A percentile compares a stretch with the other conserved stretches of the same genome.
phyloP scores from a whole-genome alignment of 2,888 invertebrate genomes.

The Venustoraphidia nigricollis region DNA sequence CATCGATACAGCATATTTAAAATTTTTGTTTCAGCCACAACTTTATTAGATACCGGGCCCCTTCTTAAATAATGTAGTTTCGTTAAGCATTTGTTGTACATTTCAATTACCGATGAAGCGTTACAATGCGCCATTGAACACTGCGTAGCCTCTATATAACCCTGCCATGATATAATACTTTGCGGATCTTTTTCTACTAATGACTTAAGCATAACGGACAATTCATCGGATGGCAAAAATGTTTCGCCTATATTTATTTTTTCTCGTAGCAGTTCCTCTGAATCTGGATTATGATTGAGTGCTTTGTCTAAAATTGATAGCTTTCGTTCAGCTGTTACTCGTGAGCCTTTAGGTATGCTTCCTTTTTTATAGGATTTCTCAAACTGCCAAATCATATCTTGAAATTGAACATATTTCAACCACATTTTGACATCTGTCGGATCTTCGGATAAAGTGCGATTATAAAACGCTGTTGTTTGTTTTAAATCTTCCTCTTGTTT shows the following conservation, averaged over 20 bases:
- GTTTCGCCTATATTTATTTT: slow-evolving; percentile 30
- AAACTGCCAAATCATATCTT: slow-evolving; percentile 31
- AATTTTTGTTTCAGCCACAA: slow-evolving; percentile 24
- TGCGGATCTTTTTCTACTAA: slow-evolving; percentile 32
- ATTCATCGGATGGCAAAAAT: slow-evolving; percentile 41
- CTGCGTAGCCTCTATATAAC: slow-evolving; percentile 33
- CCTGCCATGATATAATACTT: slow-evolving; percentile 34
- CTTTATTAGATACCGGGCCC: slow-evolving; percentile 21
- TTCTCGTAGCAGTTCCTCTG: slow-evolving; percentile 32
- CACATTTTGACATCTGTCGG: slow-evolving; percentile 38
- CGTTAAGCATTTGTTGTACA: slow-evolving; percentile 36
- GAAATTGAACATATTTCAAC: slow-evolving; percentile 42
- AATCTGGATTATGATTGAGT: slow-evolving; percentile 36
- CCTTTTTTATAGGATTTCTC: slow-evolving; percentile 28
- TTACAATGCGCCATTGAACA: slow-evolving; percentile 46
- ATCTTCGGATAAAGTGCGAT: slow-evolving; percentile 31
- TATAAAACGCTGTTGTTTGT: slow-evolving; percentile 34
- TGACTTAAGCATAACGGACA: slow-evolving; percentile 30
- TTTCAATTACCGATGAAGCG: slow-evolving; percentile 36
- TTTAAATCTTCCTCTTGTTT: slow-evolving; percentile 32
- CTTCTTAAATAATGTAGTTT: slow-evolving; percentile 27
- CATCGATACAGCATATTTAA: slow-evolving; percentile 33
- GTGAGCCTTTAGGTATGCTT: slow-evolving; percentile 26
- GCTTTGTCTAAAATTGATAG: slow-evolving; percentile 45
- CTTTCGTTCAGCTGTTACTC: slow-evolving; percentile 37